Conservation (phyloP, 2,888 invertebrate species). For the Meteorus colon region DNA sequence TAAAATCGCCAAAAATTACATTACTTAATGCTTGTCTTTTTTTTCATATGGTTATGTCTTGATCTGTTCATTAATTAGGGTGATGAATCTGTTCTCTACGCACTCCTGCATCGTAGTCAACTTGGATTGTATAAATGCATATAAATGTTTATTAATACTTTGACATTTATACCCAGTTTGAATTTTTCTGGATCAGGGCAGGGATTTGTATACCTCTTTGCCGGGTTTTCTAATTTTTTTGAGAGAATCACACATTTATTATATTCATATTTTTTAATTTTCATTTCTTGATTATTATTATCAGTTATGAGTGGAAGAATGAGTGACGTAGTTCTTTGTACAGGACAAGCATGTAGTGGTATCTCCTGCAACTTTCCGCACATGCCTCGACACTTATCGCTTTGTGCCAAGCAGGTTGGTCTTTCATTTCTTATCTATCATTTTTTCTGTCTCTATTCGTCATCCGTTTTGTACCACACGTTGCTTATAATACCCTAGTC, state of each 20-base stretch:
- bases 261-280: slow-evolving; percentile 17
- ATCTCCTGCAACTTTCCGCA: slow-evolving; percentile 69
- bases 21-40: background rate
- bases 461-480: slow-evolving; percentile 24
- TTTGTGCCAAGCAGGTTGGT: slow-evolving; percentile 71
- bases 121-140: background rate
- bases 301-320: slow-evolving; percentile 71
- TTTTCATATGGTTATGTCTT: background rate
- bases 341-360: slow-evolving; percentile 72
- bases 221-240: slow-evolving; percentile 5
- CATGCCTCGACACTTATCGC: slow-evolving; percentile 72
- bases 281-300: slow-evolving; percentile 39
- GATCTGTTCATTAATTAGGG: background rate
- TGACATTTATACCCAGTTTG: background rate
- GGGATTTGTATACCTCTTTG: background rate
- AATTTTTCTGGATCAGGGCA: background rate
- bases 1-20: background rate
- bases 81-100: background rate
- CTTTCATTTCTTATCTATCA: slow-evolving; percentile 47
- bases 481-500: background rate
- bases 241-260: background rate
- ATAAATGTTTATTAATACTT: background rate
- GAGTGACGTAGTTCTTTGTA: slow-evolving; percentile 72
- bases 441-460: slow-evolving; percentile 40
- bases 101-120: background rate